Evolutionary conservation across 2,797 vertebrate genomes (phyloP), one percentile per base, ranked within the genome.

Genomic region (Decapterus maruadsi): DNA sequence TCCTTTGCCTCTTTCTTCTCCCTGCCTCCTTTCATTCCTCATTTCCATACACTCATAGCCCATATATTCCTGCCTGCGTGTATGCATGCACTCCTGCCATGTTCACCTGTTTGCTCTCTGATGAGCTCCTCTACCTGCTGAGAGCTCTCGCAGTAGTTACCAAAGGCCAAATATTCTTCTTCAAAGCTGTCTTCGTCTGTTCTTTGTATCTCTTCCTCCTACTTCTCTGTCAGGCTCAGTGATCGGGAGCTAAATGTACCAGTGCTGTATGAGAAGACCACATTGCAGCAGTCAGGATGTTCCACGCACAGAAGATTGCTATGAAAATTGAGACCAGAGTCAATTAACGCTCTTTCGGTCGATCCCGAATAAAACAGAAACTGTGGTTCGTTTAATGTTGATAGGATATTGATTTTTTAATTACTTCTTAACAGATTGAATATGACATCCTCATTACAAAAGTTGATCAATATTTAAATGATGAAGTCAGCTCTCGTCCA

Each of bases 401-500:
- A 90, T 89, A 78, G 83, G 66, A 65, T 86, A 93, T 93, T 78
- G 90, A 90, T 90, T 92, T 92, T 88, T 93, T 83, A 90, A 90
- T 93, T 89, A 82, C 63, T 72, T 34, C n/a, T 63, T 63, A 84
- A 87, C 82, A 88, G 89, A 90, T 89, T 91, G 88, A 90, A 90
- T 89, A 89, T 89, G 90, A 93, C 87, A 86, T 75, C 77, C 78
- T 89, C 83, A 75, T 90, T 91, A 83, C 59, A 82, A 88, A 82
- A 78, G 61, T 67, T 77, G 72, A 86, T 92, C 87, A 90, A 91
- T 93, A 91, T 84, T 87, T 68, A 88, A 91, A 90, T 76, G 74
- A 89, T 86, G 72, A 50, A 90, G 83, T 90, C 87, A 90, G 87
- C 89, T 59, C 70, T 90, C 72, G 60, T 61, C 22, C 55, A 48